Evolutionary conservation across 1,140 invertebrate species (phyloP).

Genomic region (Drosophila chauvacae): DNA sequence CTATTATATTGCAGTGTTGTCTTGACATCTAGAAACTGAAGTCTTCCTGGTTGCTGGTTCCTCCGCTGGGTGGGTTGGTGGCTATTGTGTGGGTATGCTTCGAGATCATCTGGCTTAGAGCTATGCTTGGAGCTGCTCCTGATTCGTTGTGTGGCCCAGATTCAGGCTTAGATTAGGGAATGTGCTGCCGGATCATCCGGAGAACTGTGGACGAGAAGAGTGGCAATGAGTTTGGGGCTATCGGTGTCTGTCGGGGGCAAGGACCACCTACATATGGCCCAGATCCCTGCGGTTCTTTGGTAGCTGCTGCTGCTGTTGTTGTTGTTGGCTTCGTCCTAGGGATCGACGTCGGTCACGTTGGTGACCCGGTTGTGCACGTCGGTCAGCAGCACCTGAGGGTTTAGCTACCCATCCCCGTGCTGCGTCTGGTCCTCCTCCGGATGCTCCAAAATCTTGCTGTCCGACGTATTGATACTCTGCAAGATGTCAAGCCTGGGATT

Average conservation of each 20-base stretch:
- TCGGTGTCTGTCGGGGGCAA: too few species aligned
- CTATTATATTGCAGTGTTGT: conserved; percentile 5
- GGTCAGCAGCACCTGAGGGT: conserved; percentile 35
- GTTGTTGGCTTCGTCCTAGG: conserved; percentile 4
- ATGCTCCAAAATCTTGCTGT: conserved; percentile 65
- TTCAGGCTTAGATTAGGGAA: conserved; percentile 2
- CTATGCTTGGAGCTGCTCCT: background rate
- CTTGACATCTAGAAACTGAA: background rate
- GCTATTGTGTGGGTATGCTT: background rate
- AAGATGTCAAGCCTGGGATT: background rate
- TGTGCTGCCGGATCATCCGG: background rate
- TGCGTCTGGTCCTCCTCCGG: conserved; percentile 77
- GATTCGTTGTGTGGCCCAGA: background rate
- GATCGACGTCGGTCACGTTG: conserved; percentile 24
- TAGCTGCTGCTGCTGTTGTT: conserved; percentile 20
- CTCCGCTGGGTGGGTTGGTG: background rate
- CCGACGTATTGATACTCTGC: conserved; percentile 27
- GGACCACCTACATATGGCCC: conserved; percentile 2
- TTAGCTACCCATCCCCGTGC: conserved; percentile 67
- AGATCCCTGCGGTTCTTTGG: conserved; percentile 1
- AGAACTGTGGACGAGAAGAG: background rate
- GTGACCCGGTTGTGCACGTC: conserved; percentile 33
- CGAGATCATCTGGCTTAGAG: background rate
- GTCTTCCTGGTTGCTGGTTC: background rate
- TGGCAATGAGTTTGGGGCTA: background rate